Evolutionary conservation across 2,797 vertebrate species (phyloP).

Genomic region (Orestias chungarensis): DNA sequence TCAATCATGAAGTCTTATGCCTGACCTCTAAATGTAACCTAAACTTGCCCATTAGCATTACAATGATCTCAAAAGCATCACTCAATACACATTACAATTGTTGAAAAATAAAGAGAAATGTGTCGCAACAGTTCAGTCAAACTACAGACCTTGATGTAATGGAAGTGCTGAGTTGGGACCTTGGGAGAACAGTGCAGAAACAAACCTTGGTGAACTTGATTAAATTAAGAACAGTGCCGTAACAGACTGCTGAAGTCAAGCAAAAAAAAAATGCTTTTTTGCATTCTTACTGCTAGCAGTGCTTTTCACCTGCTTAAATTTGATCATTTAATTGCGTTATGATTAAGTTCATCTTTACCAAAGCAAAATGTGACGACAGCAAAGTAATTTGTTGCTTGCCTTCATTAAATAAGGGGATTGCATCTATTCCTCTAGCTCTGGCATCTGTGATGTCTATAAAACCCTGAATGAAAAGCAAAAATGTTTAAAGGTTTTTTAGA

Average conservation of each 20-base stretch:
- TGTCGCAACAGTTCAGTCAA: neutral
- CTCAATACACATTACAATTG: neutral
- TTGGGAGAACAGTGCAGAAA: neutral
- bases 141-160: neutral
- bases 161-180: neutral
- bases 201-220: neutral
- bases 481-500: neutral
- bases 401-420: neutral
- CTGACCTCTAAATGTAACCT: neutral
- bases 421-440: neutral
- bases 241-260: neutral
- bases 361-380: neutral
- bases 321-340: neutral
- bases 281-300: neutral
- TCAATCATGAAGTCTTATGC: neutral
- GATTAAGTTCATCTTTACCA: neutral
- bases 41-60: neutral
- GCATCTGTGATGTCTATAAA: neutral
- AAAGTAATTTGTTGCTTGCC: neutral
- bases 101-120: neutral
- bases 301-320: neutral
- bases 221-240: neutral
- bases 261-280: neutral
- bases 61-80: neutral
- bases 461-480: neutral